Evolutionary conservation across 2,113 vertebrate species (phyloP).

Genomic region (Panurus biarmicus): DNA sequence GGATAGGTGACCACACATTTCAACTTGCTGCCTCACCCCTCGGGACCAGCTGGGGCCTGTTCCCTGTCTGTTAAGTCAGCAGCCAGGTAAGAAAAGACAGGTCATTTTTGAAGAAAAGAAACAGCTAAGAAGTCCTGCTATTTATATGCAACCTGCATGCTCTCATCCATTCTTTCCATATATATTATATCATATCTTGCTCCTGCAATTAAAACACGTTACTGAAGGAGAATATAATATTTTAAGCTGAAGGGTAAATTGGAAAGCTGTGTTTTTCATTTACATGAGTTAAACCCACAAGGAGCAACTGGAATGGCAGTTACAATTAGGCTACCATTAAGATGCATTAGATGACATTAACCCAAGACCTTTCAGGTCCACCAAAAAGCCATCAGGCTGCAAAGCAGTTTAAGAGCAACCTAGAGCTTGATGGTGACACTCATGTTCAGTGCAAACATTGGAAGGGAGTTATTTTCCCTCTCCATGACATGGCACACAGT

Average conservation of each 20-base stretch:
- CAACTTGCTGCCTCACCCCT: neutral
- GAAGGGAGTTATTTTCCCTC: neutral
- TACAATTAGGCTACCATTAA: constrained; percentile 61
- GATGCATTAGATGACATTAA: constrained; percentile 66
- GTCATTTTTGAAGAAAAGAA: neutral
- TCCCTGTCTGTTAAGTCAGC: neutral
- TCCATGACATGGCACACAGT: neutral
- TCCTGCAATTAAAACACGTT: constrained; percentile 51
- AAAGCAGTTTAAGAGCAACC: constrained; percentile 23
- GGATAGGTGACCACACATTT: neutral
- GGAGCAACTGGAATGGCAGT: constrained; percentile 57
- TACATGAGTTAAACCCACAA: constrained; percentile 49
- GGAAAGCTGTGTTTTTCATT: constrained; percentile 58
- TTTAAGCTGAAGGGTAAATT: constrained; percentile 38
- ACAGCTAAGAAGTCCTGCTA: neutral
- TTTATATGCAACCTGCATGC: neutral
- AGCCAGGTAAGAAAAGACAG: neutral
- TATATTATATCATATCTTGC: neutral
- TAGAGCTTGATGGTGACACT: constrained; percentile 27
- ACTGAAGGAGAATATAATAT: constrained; percentile 33
- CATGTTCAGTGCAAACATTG: neutral
- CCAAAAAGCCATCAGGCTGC: constrained; percentile 4
- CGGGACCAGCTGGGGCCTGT: neutral
- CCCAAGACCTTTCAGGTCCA: constrained; percentile 58
- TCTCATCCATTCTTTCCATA: neutral